Conservation (phyloP, 2,797 vertebrate species). For the Sphenodon punctatus region DNA sequence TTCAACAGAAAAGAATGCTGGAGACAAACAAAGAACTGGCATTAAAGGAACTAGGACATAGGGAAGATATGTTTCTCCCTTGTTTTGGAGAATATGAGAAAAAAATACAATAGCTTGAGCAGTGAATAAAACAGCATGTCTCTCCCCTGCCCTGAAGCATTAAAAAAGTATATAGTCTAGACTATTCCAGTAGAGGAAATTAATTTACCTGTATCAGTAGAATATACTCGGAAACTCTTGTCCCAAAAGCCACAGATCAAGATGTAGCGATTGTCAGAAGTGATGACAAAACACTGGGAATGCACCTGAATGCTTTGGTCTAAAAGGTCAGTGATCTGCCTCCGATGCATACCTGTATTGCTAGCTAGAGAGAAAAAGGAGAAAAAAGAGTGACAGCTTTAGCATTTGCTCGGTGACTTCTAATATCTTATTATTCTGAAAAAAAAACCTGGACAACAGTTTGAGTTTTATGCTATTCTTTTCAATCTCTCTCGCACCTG, state of each 20-base stretch:
- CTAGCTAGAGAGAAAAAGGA: slow-evolving; percentile 75
- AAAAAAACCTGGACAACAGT: neutral
- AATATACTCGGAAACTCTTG: slow-evolving; percentile 97
- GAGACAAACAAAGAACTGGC: neutral
- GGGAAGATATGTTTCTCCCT: neutral
- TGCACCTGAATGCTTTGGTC: slow-evolving; percentile 97
- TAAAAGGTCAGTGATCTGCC: slow-evolving; percentile 94
- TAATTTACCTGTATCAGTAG: slow-evolving; percentile 90
- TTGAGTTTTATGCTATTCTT: neutral
- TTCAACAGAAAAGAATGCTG: neutral
- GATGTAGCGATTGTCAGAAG: slow-evolving; percentile 93
- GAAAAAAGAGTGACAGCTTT: neutral
- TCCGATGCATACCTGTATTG: slow-evolving; percentile 88
- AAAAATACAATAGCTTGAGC: neutral
- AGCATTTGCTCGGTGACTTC: slow-evolving; percentile 3
- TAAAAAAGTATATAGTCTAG: neutral
- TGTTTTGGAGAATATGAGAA: neutral
- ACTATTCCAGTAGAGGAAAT: neutral
- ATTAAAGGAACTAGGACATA: neutral
- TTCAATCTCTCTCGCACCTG: neutral
- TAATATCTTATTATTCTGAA: neutral
- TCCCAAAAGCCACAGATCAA: slow-evolving; percentile 99
- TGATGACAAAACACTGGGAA: slow-evolving; percentile 94
- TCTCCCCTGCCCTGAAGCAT: neutral
- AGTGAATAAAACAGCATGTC: neutral